These are phyloP conservation scores for Rousettus leschenaultii DNA, from an alignment of 2,113 vertebrate genomes.

Conservation along the genomic window DNA sequence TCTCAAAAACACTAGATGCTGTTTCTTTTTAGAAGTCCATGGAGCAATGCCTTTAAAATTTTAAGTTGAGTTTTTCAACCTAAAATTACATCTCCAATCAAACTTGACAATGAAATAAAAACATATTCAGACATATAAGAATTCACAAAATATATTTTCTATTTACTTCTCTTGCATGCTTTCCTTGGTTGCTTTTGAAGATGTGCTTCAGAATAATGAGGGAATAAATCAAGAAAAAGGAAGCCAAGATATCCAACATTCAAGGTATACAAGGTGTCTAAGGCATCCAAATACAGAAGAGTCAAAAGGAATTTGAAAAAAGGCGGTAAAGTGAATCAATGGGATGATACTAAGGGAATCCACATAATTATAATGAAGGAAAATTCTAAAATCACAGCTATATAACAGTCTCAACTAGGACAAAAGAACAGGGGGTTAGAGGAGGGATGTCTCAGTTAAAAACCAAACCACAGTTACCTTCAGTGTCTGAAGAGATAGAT, in stretches of 20 bases:
- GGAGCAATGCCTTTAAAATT: neutral
- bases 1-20: neutral
- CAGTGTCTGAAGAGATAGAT: neutral
- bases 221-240: neutral
- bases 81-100: neutral
- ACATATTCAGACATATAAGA: slow-evolving; percentile 1
- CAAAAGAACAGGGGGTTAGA: neutral
- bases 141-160: neutral
- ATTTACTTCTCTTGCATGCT: neutral
- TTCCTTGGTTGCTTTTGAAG: neutral
- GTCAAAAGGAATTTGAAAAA: neutral
- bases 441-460: neutral
- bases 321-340: neutral
- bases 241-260: neutral
- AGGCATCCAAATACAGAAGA: neutral
- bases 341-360: neutral
- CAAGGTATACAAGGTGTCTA: neutral
- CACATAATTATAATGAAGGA: neutral
- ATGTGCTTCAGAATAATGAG: neutral
- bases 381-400: slow-evolving; percentile 19
- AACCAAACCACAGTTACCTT: neutral
- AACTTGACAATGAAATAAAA: neutral
- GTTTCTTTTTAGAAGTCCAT: neutral
- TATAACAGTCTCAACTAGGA: neutral
- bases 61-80: neutral